Base-by-base conservation (phyloP, 2,888 invertebrate species). In the Salpingus planirostris region DNA sequence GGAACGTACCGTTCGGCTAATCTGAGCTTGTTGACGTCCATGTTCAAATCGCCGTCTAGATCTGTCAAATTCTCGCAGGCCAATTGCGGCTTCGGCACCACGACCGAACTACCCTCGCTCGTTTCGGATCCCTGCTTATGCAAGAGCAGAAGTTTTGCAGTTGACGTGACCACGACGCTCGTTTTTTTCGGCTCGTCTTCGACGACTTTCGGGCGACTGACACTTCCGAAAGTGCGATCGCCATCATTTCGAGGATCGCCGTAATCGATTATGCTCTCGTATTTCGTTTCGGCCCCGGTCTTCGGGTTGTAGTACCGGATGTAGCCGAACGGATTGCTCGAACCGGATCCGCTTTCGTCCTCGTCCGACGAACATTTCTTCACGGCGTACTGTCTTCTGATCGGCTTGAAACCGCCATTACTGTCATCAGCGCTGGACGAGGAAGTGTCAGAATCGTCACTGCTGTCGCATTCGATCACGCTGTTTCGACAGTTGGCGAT, bases 21-120 rank as follows among this genome's bases (percentile, higher is more conserved):
- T 3, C 45, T 50, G 34, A 50, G 22, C 6, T 68, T 68, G 56
- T 73, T 72, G 50, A 74, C 76, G 53, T 76, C 73, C 52, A 80
- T 69, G 58, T 76, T 74, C 7, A 73, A 69, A n/a, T n/a, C n/a
- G n/a, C n/a, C n/a, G n/a, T n/a, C n/a, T n/a, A n/a, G n/a, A n/a
- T n/a, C n/a, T n/a, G n/a, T n/a, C 41, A 82, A 63, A 66, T 82
- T 74, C 59, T 81, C 80, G 54, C 77, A 80, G 6, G 78, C 78
- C 62, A 73, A 70, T 44, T 74, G 75, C 11, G 65, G 65, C 29
- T 67, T 71, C 3, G 71, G 70, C 47, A 73, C 73, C 46, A 73
- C 73, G 25, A 74, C 73, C 50, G 71, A 68, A 47, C 74, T 74
- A 11, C 72, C 70, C 57, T 76, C 74, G 39, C 80, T 80, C 59